These are phyloP conservation scores for Microhierax caerulescens DNA, from an alignment of 2,797 vertebrate species.

Conservation along the genomic window DNA sequence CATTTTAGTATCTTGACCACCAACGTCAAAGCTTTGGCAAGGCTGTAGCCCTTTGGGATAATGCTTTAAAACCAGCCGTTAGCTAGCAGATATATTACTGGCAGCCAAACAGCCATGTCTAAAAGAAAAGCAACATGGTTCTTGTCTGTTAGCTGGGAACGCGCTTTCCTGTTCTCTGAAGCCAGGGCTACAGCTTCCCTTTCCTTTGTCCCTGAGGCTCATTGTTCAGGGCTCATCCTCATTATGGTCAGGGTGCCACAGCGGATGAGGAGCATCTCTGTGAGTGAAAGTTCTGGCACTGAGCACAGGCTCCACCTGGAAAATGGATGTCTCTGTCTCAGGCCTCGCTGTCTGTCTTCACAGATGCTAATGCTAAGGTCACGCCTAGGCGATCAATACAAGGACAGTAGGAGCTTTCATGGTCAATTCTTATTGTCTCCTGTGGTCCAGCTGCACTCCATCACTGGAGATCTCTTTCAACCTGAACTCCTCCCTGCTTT, in stretches of 20 bases:
- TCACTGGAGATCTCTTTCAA: not conserved
- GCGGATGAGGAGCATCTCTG: fast-evolving
- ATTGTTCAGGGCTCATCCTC: not conserved
- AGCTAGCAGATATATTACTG: not conserved
- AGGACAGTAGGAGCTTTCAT: not conserved
- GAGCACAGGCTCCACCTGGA: not conserved
- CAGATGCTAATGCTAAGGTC: not conserved
- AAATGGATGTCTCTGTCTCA: not conserved
- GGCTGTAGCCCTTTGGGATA: not conserved
- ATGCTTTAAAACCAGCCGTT: not conserved
- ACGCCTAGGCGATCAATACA: fast-evolving
- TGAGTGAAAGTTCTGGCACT: not conserved
- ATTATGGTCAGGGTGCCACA: fast-evolving
- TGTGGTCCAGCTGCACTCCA: not conserved
- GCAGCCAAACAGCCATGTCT: not conserved
- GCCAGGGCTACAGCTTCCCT: not conserved
- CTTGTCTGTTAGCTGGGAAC: not conserved
- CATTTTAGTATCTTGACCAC: not conserved
- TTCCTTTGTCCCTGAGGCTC: not conserved
- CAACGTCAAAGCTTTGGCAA: not conserved
- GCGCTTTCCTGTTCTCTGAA: not conserved
- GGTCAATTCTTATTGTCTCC: not conserved
- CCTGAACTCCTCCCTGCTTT: not conserved
- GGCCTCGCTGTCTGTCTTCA: not conserved
- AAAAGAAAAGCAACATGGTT: not conserved